Evolutionary conservation across 2,797 vertebrate species (phyloP).

Genomic region (Babyrousa celebensis): DNA sequence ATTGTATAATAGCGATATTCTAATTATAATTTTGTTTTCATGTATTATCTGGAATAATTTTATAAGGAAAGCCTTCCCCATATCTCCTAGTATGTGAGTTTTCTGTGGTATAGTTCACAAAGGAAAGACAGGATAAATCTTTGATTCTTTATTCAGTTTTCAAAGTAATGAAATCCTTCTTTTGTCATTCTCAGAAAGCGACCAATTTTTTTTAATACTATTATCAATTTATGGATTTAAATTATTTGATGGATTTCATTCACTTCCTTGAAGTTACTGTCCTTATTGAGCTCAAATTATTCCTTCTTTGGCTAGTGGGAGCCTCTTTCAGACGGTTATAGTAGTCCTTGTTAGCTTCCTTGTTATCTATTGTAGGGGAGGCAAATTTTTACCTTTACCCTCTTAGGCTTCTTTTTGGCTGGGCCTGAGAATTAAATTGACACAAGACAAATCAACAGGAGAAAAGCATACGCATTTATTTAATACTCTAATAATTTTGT

Average conservation of each 20-base stretch:
- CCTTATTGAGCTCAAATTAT: too few relatives aligned
- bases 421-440: background rate
- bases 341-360: background rate
- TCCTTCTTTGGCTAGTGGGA: background rate
- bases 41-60: background rate
- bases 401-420: background rate
- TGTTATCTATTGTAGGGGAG: background rate
- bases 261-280: background rate
- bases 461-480: background rate
- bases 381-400: background rate
- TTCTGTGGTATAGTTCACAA: background rate
- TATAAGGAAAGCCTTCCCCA: background rate
- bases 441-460: background rate
- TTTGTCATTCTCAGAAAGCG: background rate
- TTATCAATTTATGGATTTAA: background rate
- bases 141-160: too few relatives aligned
- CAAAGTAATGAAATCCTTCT: too few relatives aligned
- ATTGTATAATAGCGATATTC: background rate
- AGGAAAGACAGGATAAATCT: too few relatives aligned
- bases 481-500: background rate
- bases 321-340: background rate
- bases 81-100: background rate
- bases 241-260: background rate
- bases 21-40: slow-evolving; percentile 1
- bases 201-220: background rate